Conservation (phyloP, 2,888 invertebrate species). For the Cantharis rufa region DNA sequence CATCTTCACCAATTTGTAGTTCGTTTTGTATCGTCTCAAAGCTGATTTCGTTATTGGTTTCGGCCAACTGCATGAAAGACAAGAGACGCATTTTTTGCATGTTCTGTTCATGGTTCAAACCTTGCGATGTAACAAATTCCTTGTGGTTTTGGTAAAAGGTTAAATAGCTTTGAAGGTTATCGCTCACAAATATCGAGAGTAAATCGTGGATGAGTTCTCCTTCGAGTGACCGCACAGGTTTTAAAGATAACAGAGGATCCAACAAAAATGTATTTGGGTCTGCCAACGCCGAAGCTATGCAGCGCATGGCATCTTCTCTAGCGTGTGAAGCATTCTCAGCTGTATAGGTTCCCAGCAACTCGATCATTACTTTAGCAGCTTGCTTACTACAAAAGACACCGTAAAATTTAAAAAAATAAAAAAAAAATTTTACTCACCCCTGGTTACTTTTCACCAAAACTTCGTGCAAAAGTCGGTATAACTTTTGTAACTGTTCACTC, state of each 20-base stretch:
- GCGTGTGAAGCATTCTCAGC: slow-evolving; percentile 97
- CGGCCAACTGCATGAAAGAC: slow-evolving; percentile 97
- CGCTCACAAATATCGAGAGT: slow-evolving; percentile 91
- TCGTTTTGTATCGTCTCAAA: slow-evolving; percentile 88
- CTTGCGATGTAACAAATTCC: slow-evolving; percentile 83
- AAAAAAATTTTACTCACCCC: slow-evolving; percentile 59
- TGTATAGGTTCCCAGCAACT: slow-evolving; percentile 93
- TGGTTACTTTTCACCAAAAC: slow-evolving; percentile 85
- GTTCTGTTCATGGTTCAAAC: slow-evolving; percentile 91
- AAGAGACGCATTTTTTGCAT: slow-evolving; percentile 95
- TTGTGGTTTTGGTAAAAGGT: slow-evolving; percentile 91
- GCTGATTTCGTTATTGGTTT: slow-evolving; percentile 88
- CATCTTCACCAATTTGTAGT: slow-evolving; percentile 81
- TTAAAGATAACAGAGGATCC: slow-evolving; percentile 90
- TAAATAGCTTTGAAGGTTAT: slow-evolving; percentile 89
- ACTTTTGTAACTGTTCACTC: slow-evolving; percentile 88
- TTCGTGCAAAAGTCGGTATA: slow-evolving; percentile 86
- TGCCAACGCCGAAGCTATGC: slow-evolving; percentile 92
- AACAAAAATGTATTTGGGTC: slow-evolving; percentile 95
- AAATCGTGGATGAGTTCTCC: slow-evolving; percentile 94
- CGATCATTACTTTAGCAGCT: slow-evolving; percentile 96
- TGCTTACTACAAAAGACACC: slow-evolving; percentile 68
- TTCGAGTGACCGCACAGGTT: slow-evolving; percentile 93
- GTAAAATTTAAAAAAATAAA: neutral
- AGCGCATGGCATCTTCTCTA: slow-evolving; percentile 93